Conservation (phyloP, 2,797 vertebrate species). For the Tiaroga cobitis region DNA sequence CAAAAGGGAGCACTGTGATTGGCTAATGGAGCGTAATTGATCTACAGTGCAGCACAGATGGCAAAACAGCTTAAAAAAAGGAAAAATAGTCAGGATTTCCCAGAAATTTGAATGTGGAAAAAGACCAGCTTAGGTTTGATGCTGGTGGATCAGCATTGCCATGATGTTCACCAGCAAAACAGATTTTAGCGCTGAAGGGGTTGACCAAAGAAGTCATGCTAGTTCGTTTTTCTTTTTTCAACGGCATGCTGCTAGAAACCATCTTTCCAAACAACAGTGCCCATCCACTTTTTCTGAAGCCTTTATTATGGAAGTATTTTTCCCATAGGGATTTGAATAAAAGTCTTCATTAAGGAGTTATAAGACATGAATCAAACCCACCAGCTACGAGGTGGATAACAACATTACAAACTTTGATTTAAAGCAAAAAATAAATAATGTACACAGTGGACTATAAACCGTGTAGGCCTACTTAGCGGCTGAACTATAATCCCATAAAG, state of each 20-base stretch:
- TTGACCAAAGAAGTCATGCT: background rate
- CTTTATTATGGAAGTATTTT: background rate
- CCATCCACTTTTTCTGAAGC: background rate
- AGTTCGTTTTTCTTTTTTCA: too few relatives aligned
- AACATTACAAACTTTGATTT: background rate
- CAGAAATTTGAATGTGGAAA: background rate
- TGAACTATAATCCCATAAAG: background rate
- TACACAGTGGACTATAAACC: too few relatives aligned
- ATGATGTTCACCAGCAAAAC: background rate
- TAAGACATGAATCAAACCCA: background rate
- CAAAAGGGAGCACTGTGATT: slow-evolving; percentile 60
- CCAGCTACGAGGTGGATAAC: background rate
- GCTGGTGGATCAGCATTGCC: background rate
- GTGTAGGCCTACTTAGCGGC: too few relatives aligned
- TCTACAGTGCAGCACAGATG: slow-evolving; percentile 56
- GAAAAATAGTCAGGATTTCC: background rate
- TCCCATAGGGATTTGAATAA: background rate
- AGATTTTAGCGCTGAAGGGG: background rate
- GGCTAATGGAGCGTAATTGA: slow-evolving; percentile 67
- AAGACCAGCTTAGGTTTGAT: background rate
- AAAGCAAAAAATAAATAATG: background rate
- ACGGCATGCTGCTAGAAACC: background rate
- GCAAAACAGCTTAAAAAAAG: background rate
- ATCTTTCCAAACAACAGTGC: background rate
- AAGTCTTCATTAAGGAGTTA: background rate